Base-by-base conservation (phyloP, 2,888 invertebrate genomes). In the Cheilosia vernalis region DNA sequence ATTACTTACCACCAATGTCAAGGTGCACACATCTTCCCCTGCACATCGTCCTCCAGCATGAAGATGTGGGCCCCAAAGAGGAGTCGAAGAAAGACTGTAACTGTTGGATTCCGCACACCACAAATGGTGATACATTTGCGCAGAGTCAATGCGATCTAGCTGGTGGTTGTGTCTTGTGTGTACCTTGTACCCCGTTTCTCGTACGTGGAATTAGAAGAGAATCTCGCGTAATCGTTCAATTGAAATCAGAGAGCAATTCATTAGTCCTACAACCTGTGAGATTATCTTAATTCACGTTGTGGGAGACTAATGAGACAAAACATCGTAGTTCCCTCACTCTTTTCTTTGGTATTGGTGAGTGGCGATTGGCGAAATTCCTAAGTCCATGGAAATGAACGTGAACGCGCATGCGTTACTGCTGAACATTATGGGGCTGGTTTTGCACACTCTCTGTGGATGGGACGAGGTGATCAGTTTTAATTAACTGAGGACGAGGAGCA, bases 221-320 rank as follows among this genome's bases (percentile, higher is more conserved):
- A 66, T 77, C 81, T 66, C 81, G 76, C 85, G 69, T 91, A 91
- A 91, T 91, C 91, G 91, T 91, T 91, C 91, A 90, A 91, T 89
- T 88, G 91, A 91, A 91, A 91, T 91, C 91, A 90, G 90, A 88
- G 87, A 90, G 90, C 90, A 91, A 91, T 91, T 91, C 91, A 91
- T 91, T 91, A 90, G 91, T 90, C 90, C 90, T 91, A 91, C 91
- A 91, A 90, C 88, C 87, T 87, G 83, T 69, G 87, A 90, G 90
- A 91, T 91, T 91, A 91, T 91, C 91, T 91, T 91, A 91, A 91
- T 91, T 90, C 91, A 91, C 91, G 91, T 91, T 91, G 91, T 91
- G 91, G 91, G 91, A 91, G 91, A 91, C 91, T 91, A 91, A 91
- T 91, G 91, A 91, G 91, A 90, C 89, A 89, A 89, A 89, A 90